Percentiles rank a stretch among this genome's conserved stretches.
Evolutionary conservation across 2,888 invertebrate genomes (phyloP).

Genomic region (Onthophagus sagittarius): DNA sequence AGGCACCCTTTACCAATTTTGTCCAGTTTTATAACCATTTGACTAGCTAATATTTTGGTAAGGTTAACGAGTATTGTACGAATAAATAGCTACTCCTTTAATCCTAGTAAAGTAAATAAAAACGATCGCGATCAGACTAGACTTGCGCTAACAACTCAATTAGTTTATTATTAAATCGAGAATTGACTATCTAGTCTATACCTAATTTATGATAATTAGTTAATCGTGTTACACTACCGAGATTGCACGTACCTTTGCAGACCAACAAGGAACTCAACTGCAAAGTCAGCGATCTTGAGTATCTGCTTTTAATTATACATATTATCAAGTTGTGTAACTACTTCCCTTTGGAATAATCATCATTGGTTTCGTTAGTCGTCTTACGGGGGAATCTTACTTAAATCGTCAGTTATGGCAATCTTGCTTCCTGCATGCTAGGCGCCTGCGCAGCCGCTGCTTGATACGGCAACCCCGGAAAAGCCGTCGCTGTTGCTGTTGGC

Average conservation of each 20-base stretch:
- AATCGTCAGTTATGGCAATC: conserved; percentile 62
- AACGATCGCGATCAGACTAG: conserved; percentile 23
- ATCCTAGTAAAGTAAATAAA: not conserved
- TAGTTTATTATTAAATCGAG: conserved; percentile 24
- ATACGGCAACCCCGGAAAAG: conserved; percentile 63
- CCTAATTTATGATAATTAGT: conserved; percentile 9
- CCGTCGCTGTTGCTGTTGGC: conserved; percentile 51
- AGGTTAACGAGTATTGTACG: conserved; percentile 6
- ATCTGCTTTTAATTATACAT: not conserved
- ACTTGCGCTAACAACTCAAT: conserved; percentile 23
- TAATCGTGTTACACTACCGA: conserved; percentile 26
- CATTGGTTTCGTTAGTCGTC: not conserved
- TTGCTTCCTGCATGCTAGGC: conserved; percentile 71
- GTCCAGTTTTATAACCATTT: not conserved
- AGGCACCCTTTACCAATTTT: conserved; percentile 16
- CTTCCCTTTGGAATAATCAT: not conserved
- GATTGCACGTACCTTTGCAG: conserved; percentile 47
- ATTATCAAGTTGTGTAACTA: not conserved
- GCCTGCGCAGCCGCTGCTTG: conserved; percentile 59
- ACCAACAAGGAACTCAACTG: conserved; percentile 43
- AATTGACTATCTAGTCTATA: conserved; percentile 28
- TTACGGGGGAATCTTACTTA: not conserved
- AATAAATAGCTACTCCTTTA: not conserved
- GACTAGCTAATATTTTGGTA: conserved; percentile 5
- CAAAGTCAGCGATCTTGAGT: conserved; percentile 42